A percentile compares a stretch with the other conserved stretches of the same genome.
Evolutionary conservation across 2,888 invertebrate genomes (phyloP).

Genomic region (Oligia latruncula): DNA sequence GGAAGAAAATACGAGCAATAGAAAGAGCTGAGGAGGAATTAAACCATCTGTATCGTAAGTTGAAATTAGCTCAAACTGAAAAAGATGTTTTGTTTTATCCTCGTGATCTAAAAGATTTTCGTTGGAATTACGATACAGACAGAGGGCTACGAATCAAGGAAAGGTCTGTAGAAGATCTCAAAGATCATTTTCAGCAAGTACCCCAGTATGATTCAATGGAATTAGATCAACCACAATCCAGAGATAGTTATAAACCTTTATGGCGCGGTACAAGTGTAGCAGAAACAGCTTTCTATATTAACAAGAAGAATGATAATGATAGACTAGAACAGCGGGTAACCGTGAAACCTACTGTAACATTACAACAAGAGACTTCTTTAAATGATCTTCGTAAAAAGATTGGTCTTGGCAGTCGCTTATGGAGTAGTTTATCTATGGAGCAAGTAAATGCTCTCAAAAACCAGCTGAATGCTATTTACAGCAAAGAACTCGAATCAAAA

Average conservation of each 20-base stretch:
- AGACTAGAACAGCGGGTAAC: conserved; percentile 74
- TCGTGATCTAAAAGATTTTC: conserved; percentile 92
- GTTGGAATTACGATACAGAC: conserved; percentile 94
- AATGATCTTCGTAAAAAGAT: conserved; percentile 85
- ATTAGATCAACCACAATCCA: conserved; percentile 83
- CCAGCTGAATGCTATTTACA: conserved; percentile 95
- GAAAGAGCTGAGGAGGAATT: conserved; percentile 96
- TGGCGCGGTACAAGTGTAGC: conserved; percentile 96
- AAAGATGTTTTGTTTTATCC: conserved; percentile 96
- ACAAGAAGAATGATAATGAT: conserved; percentile 90
- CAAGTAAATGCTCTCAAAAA: conserved; percentile 95
- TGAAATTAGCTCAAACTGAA: conserved; percentile 94
- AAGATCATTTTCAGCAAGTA: conserved; percentile 93
- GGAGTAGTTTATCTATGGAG: conserved; percentile 96
- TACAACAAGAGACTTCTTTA: conserved; percentile 83
- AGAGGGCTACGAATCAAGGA: conserved; percentile 95
- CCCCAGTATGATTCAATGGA: conserved; percentile 88
- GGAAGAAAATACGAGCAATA: conserved; percentile 94
- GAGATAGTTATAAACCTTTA: conserved; percentile 94
- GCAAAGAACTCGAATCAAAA: conserved; percentile 89
- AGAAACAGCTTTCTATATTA: conserved; percentile 93
- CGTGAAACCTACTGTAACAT: conserved; percentile 75
- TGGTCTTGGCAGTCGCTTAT: conserved; percentile 94
- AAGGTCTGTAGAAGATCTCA: conserved; percentile 96
- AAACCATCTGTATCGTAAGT: conserved; percentile 93